Conservation (phyloP, 2,113 vertebrate species). For the Fukomys damarensis region DNA sequence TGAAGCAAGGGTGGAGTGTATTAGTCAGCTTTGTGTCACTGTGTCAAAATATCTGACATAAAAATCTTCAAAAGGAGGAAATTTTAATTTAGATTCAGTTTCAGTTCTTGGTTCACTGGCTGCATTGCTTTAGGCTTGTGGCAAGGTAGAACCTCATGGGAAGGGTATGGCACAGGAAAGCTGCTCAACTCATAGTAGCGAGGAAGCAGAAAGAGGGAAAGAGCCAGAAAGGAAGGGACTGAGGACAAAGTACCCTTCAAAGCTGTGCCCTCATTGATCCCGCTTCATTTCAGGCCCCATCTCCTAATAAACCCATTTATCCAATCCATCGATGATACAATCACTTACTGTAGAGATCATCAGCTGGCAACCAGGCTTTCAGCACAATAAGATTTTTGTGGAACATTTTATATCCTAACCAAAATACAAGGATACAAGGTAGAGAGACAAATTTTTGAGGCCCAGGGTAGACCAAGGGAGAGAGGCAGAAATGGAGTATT, state of each 20-base stretch:
- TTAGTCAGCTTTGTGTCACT: background rate
- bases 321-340: background rate
- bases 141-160: background rate
- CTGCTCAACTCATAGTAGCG: background rate
- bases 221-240: background rate
- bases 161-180: background rate
- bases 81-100: background rate
- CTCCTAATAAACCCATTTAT: too few species aligned
- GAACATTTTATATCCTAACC: background rate
- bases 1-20: background rate
- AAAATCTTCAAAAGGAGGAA: background rate
- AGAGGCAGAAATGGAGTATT: background rate
- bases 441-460: background rate
- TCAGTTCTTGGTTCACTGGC: background rate
- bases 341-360: background rate
- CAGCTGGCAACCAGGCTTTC: background rate
- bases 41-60: background rate
- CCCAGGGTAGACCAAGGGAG: background rate
- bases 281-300: too few species aligned
- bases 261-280: too few species aligned
- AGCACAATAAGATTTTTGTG: background rate
- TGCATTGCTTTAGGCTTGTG: background rate
- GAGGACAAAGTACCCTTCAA: too few species aligned
- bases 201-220: background rate
- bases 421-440: background rate